Evolutionary conservation across 2,888 invertebrate species (phyloP).

Genomic region (Sthenelais limicola): DNA sequence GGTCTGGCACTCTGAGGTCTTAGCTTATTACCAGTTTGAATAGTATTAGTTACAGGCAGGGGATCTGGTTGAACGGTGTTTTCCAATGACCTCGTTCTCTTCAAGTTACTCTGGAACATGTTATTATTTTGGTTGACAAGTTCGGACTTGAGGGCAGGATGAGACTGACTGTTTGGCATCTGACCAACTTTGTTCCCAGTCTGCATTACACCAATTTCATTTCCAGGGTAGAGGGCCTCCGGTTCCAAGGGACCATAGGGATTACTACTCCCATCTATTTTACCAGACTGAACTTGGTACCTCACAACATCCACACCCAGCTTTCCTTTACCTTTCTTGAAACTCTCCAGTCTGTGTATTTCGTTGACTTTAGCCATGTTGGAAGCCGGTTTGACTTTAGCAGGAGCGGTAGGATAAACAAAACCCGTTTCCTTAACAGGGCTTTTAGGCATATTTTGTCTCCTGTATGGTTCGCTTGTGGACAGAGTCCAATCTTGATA

Average conservation of each 20-base stretch:
- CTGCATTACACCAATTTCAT: conserved; percentile 30
- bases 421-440: conserved; percentile 1
- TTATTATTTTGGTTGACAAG: not conserved
- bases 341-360: conserved; percentile 46
- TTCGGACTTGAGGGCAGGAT: conserved; percentile 27
- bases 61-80: conserved; percentile 11
- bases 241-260: conserved; percentile 35
- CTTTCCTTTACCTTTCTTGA: conserved; percentile 57
- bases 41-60: not conserved
- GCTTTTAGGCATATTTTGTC: conserved; percentile 51
- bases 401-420: conserved; percentile 25
- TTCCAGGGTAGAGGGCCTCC: conserved; percentile 15
- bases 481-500: conserved; percentile 64
- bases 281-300: conserved; percentile 46
- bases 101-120: conserved; percentile 4
- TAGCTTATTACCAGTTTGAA: not conserved
- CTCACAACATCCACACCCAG: conserved; percentile 63
- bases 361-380: conserved; percentile 42
- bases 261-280: not conserved
- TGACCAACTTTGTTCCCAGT: conserved; percentile 2
- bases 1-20: conserved; percentile 41
- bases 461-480: conserved; percentile 60
- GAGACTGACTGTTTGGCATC: conserved; percentile 20
- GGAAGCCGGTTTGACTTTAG: not conserved
- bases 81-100: conserved; percentile 40